Percentiles rank a stretch among this genome's conserved stretches.
Evolutionary conservation across 1,140 invertebrate species (phyloP).

Genomic region (Amphibalanus amphitrite): DNA sequence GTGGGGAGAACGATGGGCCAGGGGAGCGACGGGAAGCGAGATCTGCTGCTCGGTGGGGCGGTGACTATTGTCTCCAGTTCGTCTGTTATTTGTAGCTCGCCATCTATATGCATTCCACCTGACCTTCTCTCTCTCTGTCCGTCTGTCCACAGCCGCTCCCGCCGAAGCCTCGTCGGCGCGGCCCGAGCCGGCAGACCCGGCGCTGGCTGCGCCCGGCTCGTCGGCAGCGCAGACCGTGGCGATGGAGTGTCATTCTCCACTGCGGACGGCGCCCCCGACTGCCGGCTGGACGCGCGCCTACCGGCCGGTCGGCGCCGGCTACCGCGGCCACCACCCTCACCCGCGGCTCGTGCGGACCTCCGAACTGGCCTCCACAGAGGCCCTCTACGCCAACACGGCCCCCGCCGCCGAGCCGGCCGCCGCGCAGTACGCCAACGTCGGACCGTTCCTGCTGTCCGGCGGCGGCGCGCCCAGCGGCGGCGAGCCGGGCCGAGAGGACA

Average conservation of each 20-base stretch:
- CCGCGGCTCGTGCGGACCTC: neutral
- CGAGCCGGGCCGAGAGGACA: neutral
- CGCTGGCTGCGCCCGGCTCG: too few species aligned
- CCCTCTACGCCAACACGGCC: neutral
- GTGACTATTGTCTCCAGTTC: too few species aligned
- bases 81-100: too few species aligned
- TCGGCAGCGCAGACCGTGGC: too few species aligned
- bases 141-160: neutral
- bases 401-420: too few species aligned
- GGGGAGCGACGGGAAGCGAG: too few species aligned
- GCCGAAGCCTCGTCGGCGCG: neutral
- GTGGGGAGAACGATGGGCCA: too few species aligned
- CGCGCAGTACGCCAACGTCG: neutral
- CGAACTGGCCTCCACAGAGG: neutral
- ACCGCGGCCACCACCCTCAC: neutral
- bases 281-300: neutral
- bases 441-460: neutral
- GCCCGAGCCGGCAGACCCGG: neutral
- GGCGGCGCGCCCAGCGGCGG: too few species aligned
- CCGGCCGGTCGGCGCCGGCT: neutral
- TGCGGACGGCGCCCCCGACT: neutral
- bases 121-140: too few species aligned
- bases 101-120: too few species aligned
- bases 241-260: neutral
- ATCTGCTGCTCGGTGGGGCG: too few species aligned